phyloP scores from a whole-genome alignment of 2,888 invertebrate species.

The Ophioninae sp. region DNA sequence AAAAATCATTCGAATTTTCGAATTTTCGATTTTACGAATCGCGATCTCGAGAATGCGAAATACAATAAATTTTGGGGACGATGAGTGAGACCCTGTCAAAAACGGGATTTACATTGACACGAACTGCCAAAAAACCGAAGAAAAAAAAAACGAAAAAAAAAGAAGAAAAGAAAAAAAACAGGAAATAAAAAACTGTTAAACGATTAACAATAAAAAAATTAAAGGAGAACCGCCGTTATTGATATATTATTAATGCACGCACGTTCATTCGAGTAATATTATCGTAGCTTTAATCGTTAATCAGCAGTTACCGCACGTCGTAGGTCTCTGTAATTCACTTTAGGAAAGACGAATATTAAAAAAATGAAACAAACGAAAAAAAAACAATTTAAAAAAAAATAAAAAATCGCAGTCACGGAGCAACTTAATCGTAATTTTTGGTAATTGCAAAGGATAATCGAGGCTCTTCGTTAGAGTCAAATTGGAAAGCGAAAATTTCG shows the following conservation, averaged over 20 bases:
- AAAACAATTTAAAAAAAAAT: no score
- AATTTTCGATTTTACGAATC: conserved; percentile 1
- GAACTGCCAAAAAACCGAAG: conserved; percentile 61
- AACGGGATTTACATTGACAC: conserved; percentile 52
- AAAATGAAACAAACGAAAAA: no score
- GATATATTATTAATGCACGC: conserved; percentile 76
- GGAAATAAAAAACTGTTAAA: conserved; percentile 66
- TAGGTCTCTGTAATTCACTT: conserved; percentile 78
- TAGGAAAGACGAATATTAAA: conserved; percentile 54
- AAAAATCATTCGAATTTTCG: not conserved
- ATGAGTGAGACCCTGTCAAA: conserved; percentile 52
- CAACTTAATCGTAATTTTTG: conserved; percentile 63
- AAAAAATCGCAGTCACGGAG: conserved; percentile 25
- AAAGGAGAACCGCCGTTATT: conserved; percentile 70
- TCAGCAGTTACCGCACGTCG: conserved; percentile 78
- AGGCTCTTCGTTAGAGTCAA: conserved; percentile 25
- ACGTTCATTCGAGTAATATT: conserved; percentile 78
- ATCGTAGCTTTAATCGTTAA: conserved; percentile 80
- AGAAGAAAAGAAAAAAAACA: conserved; percentile 12
- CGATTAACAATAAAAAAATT: conserved; percentile 67
- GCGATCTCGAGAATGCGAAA: not conserved
- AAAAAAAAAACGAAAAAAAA: conserved; percentile 33
- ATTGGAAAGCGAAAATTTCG: conserved; percentile 44
- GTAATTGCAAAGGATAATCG: conserved; percentile 53
- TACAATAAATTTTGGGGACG: conserved; percentile 19